A percentile compares a stretch with the other conserved stretches of the same genome.
These are phyloP conservation scores for Chloropsis cyanopogon DNA, from an alignment of 2,113 vertebrate genomes.

Conservation along the genomic window DNA sequence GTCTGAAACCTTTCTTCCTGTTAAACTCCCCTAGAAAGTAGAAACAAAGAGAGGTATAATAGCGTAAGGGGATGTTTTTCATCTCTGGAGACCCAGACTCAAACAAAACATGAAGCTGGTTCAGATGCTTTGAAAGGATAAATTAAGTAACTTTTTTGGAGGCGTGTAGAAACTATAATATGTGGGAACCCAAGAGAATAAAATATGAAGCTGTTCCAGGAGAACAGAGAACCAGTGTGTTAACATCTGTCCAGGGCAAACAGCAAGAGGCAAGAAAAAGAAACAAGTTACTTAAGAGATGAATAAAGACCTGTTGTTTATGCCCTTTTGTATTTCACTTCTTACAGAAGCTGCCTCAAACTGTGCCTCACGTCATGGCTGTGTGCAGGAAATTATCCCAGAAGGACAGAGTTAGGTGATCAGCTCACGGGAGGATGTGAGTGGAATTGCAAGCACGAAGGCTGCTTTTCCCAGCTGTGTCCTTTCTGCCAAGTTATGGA, in stretches of 20 bases:
- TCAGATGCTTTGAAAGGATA: neutral
- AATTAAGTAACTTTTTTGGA: neutral
- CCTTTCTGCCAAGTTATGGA: neutral
- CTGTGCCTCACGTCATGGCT: neutral
- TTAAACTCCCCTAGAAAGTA: neutral
- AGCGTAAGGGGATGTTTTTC: neutral
- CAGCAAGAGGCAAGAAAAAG: neutral
- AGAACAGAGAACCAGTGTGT: neutral
- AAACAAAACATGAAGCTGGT: neutral
- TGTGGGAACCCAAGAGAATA: neutral
- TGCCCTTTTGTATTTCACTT: neutral
- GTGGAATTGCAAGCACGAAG: neutral
- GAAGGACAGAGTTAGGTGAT: neutral
- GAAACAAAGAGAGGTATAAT: neutral
- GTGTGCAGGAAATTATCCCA: neutral
- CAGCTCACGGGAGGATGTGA: neutral
- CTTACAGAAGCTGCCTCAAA: neutral
- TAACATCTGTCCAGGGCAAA: neutral
- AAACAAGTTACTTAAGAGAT: neutral
- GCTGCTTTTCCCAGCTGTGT: neutral
- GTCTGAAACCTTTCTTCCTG: neutral
- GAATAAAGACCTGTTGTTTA: neutral
- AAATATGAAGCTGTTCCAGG: neutral
- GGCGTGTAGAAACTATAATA: neutral
- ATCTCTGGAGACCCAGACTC: neutral